A percentile compares a stretch with the other conserved stretches of the same genome.
Conservation (phyloP, 2,113 vertebrate species). For the Kryptolebias marmoratus region DNA sequence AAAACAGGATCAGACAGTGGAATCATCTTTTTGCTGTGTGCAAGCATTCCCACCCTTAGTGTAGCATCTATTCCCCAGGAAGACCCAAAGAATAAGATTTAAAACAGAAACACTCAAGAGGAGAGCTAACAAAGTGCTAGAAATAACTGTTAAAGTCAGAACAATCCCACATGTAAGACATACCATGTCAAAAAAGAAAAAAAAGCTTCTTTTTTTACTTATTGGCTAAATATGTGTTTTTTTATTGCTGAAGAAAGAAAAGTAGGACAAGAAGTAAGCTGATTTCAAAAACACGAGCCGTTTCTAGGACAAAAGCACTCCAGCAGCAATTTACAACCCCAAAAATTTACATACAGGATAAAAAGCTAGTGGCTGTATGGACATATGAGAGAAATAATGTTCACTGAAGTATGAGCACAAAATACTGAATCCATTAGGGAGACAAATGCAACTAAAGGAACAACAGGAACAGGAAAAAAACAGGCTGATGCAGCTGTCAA, state of each 20-base stretch:
- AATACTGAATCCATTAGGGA: background rate
- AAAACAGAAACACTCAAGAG: background rate
- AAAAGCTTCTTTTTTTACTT: background rate
- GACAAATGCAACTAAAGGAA: background rate
- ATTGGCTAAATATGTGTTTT: background rate
- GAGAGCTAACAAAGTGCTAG: background rate
- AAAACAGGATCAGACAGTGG: too few relatives aligned
- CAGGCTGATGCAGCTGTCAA: constrained; percentile 7
- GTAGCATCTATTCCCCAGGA: too few relatives aligned
- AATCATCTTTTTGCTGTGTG: too few relatives aligned
- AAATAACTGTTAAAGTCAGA: background rate
- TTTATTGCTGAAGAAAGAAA: constrained; percentile 1
- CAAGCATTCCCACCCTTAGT: too few relatives aligned
- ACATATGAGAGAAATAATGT: background rate
- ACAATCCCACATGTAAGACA: background rate
- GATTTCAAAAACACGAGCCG: background rate
- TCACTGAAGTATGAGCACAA: background rate
- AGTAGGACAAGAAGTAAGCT: background rate
- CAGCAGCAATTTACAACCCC: background rate
- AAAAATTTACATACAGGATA: background rate
- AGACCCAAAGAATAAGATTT: background rate
- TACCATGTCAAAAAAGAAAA: background rate
- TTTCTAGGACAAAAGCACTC: constrained; percentile 5
- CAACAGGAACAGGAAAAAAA: background rate
- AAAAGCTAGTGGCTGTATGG: background rate